Evolutionary conservation across 1,140 invertebrate species (phyloP), one percentile per base, ranked within the genome.

Genomic region (Hyles vespertilio): DNA sequence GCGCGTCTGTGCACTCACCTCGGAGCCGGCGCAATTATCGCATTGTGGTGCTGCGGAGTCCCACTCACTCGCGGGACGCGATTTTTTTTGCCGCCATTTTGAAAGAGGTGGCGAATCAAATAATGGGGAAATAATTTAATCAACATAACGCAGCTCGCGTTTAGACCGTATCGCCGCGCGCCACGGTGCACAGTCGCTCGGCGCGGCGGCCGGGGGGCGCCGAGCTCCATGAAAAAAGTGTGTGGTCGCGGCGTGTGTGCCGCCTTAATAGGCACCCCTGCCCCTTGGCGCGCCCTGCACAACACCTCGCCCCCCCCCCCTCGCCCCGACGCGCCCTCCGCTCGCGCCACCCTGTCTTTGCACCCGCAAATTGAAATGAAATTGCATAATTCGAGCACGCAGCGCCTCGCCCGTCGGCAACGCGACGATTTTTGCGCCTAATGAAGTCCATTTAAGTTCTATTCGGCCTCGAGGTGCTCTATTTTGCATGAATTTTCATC

Each of bases 101-200:
- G 82, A 79, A 81, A 85, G 72, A 83, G 82, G 82, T 87, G 82
- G 79, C 70, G 81, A 84, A 87, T 85, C 79, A 81, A 83, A 87
- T 85, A 83, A 85, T 87, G 81, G 76, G 64, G 78, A 84, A 85
- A 85, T 87, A 85, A 87, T 87, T 83, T 84, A 85, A 87, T 84
- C 75, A 80, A 59, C 58, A 49, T 45, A 56, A 33, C 52, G 43
- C 59, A 51, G 61, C 33, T 50, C n/a, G 43, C 53, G 22, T 70
- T 65, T 81, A 48, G 62, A 57, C 69, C 61, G 48, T 77, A 67
- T 50, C 55, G 53, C 50, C 49, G 61, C 11, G 67, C 1, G 57
- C 59, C 69, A 81, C 63, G 71, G 81, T 72, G 63, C 57, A 66
- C 48, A 67, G 59, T 79, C 43, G 77, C 55, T 54, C 63, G 22